phyloP scores from a whole-genome alignment of 2,888 invertebrate genomes.

The Metallyticus violacea region DNA sequence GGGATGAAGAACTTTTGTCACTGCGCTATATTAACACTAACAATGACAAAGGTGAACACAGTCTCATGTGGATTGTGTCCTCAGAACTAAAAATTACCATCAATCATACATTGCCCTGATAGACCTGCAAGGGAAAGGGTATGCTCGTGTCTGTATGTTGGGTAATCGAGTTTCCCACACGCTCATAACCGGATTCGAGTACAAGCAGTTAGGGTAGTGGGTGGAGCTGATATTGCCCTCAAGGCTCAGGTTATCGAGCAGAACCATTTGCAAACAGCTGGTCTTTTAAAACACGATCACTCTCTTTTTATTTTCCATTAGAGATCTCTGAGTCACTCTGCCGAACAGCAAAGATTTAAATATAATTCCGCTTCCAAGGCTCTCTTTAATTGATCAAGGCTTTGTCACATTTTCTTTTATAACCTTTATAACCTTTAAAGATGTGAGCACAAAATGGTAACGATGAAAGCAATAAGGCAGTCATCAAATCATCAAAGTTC shows the following conservation, averaged over 20 bases:
- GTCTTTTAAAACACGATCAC: neutral
- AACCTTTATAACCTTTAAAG: too few species aligned
- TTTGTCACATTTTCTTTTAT: too few species aligned
- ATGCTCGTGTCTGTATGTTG: neutral
- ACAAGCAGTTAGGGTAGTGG: neutral
- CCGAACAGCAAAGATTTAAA: neutral
- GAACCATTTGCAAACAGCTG: neutral
- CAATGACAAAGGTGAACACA: neutral
- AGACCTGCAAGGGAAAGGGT: neutral
- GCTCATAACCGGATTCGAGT: neutral
- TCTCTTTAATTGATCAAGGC: too few species aligned
- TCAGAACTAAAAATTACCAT: too few species aligned
- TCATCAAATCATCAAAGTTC: too few species aligned
- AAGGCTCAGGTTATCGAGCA: neutral
- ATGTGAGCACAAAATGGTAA: too few species aligned
- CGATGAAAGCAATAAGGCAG: too few species aligned
- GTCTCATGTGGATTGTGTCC: neutral
- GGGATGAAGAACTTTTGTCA: too few species aligned
- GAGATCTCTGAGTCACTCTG: neutral
- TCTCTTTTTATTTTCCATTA: neutral
- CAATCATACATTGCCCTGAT: too few species aligned
- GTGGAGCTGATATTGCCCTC: neutral
- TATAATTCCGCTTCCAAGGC: neutral
- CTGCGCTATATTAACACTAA: too few species aligned
- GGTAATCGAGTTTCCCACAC: neutral